Evolutionary conservation across 2,888 invertebrate genomes (phyloP).

Genomic region (Andrena bucephala): DNA sequence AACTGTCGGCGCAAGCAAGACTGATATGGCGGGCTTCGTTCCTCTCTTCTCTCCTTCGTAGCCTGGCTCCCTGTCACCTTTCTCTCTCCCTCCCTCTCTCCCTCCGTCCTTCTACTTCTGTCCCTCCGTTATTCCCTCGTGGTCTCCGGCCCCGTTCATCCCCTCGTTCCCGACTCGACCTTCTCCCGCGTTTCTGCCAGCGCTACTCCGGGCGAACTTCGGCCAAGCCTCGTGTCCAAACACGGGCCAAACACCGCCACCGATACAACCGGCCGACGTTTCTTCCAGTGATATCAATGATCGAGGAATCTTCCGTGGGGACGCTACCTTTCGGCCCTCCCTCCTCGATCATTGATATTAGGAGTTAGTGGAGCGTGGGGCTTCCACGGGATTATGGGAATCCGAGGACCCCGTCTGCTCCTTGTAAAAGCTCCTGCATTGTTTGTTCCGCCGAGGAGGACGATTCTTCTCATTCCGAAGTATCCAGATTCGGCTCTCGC

Average conservation of each 20-base stretch:
- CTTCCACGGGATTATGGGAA: slow-evolving; percentile 51
- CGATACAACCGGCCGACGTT: slow-evolving; percentile 69
- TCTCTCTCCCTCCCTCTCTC: slow-evolving; percentile 52
- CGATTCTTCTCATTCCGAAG: background rate
- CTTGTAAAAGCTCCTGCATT: background rate
- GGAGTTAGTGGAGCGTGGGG: slow-evolving; percentile 28
- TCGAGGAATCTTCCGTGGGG: slow-evolving; percentile 58
- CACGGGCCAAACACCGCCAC: slow-evolving; percentile 49
- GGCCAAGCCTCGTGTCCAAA: slow-evolving; percentile 52
- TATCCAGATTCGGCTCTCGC: background rate
- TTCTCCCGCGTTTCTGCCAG: slow-evolving; percentile 55
- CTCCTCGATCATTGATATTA: slow-evolving; percentile 66
- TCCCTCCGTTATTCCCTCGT: slow-evolving; percentile 65
- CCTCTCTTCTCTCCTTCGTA: slow-evolving; percentile 76
- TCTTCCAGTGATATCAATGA: slow-evolving; percentile 70
- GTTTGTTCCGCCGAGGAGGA: slow-evolving; percentile 1
- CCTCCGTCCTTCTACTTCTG: slow-evolving; percentile 24
- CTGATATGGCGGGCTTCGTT: slow-evolving; percentile 84
- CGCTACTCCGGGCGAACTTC: slow-evolving; percentile 43
- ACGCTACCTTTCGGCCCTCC: slow-evolving; percentile 17
- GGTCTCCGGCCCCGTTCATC: slow-evolving; percentile 63
- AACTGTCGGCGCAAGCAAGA: slow-evolving; percentile 85
- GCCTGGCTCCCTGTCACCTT: slow-evolving; percentile 59
- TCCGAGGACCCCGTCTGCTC: slow-evolving; percentile 23
- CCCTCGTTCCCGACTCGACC: slow-evolving; percentile 67